Evolutionary conservation across 2,888 invertebrate genomes (phyloP).

Genomic region (Podabrus alpinus): DNA sequence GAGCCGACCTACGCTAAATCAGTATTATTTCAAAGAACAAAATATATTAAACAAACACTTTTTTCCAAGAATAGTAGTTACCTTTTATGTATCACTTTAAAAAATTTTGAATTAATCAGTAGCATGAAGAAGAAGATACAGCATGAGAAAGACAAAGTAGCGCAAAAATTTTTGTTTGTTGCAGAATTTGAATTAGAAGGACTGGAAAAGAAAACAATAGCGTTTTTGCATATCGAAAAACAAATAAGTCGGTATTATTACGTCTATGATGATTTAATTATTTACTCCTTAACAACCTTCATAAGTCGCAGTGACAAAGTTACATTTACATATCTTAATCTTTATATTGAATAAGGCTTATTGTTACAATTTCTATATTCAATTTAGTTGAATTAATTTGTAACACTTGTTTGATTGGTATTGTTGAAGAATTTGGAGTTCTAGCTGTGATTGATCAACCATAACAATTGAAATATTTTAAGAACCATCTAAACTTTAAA

Average conservation of each 20-base stretch:
- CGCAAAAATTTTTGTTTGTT: not conserved
- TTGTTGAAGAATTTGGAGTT: not conserved
- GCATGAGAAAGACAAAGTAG: not conserved
- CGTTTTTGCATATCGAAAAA: not conserved
- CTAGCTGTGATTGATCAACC: not conserved
- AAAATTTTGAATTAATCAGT: slow-evolving; percentile 9
- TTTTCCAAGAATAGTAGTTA: slow-evolving; percentile 15
- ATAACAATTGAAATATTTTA: no score
- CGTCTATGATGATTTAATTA: slow-evolving; percentile 11
- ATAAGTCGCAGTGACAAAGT: slow-evolving; percentile 10
- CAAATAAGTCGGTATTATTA: not conserved
- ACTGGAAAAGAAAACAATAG: not conserved
- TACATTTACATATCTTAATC: slow-evolving; percentile 9
- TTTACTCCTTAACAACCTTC: slow-evolving; percentile 11
- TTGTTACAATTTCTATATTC: not conserved
- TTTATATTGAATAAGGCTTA: not conserved
- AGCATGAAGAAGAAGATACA: not conserved
- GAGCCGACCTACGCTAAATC: slow-evolving; percentile 12
- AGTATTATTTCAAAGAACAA: slow-evolving; percentile 11
- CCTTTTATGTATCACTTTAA: slow-evolving; percentile 11
- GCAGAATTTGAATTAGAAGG: not conserved
- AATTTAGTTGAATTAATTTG: not conserved
- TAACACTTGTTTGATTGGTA: not conserved
- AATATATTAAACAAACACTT: slow-evolving; percentile 13
- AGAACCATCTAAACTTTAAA: no score